Conservation (phyloP, 2,113 vertebrate genomes). For the Sinocyclocheilus grahami region DNA sequence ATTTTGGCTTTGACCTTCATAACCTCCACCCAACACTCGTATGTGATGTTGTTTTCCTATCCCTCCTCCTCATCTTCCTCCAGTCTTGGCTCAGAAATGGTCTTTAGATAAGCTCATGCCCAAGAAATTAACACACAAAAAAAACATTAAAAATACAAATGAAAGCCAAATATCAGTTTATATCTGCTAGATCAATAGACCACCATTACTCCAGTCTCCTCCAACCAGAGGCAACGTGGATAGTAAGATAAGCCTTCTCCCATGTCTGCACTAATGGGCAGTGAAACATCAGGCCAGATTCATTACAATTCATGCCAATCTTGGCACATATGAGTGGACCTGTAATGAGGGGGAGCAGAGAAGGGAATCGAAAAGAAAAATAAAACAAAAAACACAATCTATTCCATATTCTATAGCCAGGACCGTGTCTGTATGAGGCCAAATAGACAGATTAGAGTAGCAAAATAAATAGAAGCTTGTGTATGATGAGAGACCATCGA, state of each 20-base stretch:
- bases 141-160: not conserved
- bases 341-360: not conserved
- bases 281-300: not conserved
- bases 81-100: not conserved
- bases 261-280: conserved; percentile 1
- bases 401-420: conserved; percentile 22
- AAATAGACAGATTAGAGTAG: conserved; percentile 46
- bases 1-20: conserved; percentile 59
- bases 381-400: not conserved
- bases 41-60: conserved; percentile 67
- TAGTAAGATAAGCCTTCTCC: not conserved
- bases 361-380: conserved; percentile 8
- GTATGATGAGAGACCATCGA: conserved; percentile 52
- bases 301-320: conserved; percentile 58
- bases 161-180: not conserved
- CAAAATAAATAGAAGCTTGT: conserved; percentile 47
- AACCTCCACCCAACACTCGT: conserved; percentile 6
- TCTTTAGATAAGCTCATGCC: not conserved
- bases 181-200: not conserved
- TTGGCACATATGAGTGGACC: not conserved
- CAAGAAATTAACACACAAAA: not conserved
- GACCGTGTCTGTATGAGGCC: conserved; percentile 32
- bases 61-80: conserved; percentile 22
- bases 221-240: not conserved
- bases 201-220: not conserved